A percentile compares a stretch with the other conserved stretches of the same genome.
Evolutionary conservation across 2,888 invertebrate species (phyloP).

Genomic region (Phalangium opilio): DNA sequence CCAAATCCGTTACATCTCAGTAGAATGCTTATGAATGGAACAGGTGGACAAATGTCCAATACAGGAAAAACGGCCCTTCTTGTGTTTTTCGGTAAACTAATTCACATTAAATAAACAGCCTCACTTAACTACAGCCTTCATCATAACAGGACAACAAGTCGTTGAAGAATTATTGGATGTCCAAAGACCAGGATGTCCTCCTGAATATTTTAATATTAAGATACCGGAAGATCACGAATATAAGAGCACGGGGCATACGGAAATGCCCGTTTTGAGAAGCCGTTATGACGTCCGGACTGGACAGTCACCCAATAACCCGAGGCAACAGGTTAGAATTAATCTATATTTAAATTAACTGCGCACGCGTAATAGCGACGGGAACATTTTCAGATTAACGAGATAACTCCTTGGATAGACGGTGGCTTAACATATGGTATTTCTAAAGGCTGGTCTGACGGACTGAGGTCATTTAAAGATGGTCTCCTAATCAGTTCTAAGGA

Average conservation of each 20-base stretch:
- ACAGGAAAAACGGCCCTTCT: constrained; percentile 41
- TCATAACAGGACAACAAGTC: constrained; percentile 42
- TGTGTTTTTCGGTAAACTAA: constrained; percentile 41
- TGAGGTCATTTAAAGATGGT: constrained; percentile 37
- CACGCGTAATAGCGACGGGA: no score
- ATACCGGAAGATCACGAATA: constrained; percentile 35
- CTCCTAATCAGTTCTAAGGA: constrained; percentile 31
- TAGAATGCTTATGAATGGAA: constrained; percentile 35
- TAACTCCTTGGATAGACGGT: constrained; percentile 45
- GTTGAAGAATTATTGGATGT: constrained; percentile 46
- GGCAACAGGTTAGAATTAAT: constrained; percentile 41
- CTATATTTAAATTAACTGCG: no score
- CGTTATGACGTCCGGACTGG: constrained; percentile 41
- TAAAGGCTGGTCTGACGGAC: constrained; percentile 42
- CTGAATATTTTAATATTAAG: constrained; percentile 43
- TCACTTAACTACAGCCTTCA: constrained; percentile 1
- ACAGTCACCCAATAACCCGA: constrained; percentile 41
- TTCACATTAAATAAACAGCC: not conserved
- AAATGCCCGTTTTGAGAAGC: constrained; percentile 40
- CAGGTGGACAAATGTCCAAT: constrained; percentile 31
- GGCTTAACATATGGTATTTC: constrained; percentile 44
- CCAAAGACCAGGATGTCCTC: constrained; percentile 43
- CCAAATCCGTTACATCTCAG: constrained; percentile 41
- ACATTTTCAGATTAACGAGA: constrained; percentile 39
- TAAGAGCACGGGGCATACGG: constrained; percentile 26